Evolutionary conservation across 2,888 invertebrate genomes (phyloP), one percentile per base, ranked within the genome.

Genomic region (Cybosia mesomella): DNA sequence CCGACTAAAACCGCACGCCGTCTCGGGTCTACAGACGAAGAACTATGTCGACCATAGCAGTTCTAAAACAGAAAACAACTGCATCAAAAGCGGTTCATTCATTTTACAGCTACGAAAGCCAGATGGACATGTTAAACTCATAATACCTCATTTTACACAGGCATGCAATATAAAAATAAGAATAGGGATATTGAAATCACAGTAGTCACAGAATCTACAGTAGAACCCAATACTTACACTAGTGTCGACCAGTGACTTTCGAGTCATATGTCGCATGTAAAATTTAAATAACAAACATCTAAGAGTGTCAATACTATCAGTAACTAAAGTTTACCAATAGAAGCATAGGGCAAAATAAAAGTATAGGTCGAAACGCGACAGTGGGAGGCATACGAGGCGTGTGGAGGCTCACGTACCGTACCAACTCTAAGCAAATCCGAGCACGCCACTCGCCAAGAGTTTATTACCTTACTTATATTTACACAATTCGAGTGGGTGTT

Each of bases 401-500:
- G 72, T 75, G 82, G 89, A 88, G 89, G 81, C 85, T 86, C 91
- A 92, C 92, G 92, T 93, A 89, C 90, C 84, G 81, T 93, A 89
- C 90, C 84, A 81, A 92, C 90, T 92, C 88, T 85, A 89, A 86
- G 89, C 91, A 93, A 93, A 93, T 92, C 91, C 89, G 83, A 91
- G 90, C 88, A 87, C 88, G 87, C 83, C 86, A 86, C 87, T 89
- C 89, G 88, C 85, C 85, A 81, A 83, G 87, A 90, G 90, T 93
- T 92, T 93, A 93, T 92, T 92, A 91, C 90, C 90, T 89, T 87
- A 89, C 90, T 93, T 91, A 92, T 93, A 92, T 92, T 92, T 92
- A 91, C 91, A 92, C 91, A 89, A 90, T 89, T 91, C 84, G 85
- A 91, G 90, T 88, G 89, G 88, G 90, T 91, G 91, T 90, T 89